Evolutionary conservation across 2,888 invertebrate species (phyloP).

Genomic region (Leptopilina drosophilae): DNA sequence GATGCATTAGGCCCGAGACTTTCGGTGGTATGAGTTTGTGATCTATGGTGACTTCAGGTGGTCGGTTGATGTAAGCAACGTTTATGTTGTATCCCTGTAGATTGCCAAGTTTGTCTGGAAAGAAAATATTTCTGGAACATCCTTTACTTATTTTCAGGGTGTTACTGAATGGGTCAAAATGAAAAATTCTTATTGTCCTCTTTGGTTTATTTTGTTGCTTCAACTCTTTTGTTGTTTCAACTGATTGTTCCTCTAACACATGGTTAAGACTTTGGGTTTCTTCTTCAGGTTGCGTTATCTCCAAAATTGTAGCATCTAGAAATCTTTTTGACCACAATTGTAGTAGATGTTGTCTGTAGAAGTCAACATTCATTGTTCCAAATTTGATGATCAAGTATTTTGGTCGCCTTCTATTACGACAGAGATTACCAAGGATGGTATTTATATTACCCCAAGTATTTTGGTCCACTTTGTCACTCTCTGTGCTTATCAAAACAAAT

Average conservation of each 20-base stretch:
- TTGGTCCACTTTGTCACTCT: too few species aligned
- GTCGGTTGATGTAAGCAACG: background rate
- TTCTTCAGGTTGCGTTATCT: background rate
- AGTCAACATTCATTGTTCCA: background rate
- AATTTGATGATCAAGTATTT: background rate
- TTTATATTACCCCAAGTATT: too few species aligned
- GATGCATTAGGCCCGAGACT: background rate
- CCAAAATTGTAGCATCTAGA: constrained; percentile 1
- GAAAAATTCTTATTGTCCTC: too few species aligned
- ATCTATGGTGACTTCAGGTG: background rate
- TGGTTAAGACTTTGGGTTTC: too few species aligned
- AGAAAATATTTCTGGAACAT: background rate
- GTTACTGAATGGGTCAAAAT: too few species aligned
- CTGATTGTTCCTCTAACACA: background rate
- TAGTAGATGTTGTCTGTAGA: background rate
- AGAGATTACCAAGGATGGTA: background rate
- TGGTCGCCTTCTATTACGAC: background rate
- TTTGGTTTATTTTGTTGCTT: too few species aligned
- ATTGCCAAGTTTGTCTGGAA: background rate
- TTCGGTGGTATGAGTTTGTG: background rate
- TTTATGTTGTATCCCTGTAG: background rate
- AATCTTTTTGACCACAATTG: background rate
- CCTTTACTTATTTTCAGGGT: too few species aligned
- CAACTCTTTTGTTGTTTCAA: too few species aligned
- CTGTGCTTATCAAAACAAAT: too few species aligned